phyloP scores from a whole-genome alignment of 2,888 invertebrate species.

The Eucera pruinosa region DNA sequence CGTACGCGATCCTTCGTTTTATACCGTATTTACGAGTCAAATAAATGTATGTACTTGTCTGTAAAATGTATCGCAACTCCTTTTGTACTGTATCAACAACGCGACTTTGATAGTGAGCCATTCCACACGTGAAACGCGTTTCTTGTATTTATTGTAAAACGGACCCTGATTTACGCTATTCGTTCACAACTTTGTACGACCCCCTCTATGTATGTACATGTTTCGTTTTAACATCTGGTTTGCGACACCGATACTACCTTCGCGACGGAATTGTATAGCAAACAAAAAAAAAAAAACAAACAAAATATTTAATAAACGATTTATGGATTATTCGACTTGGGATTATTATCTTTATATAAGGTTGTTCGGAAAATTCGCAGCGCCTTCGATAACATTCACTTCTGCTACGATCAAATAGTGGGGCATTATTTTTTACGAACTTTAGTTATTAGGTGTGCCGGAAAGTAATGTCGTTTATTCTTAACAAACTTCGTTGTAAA shows the following conservation, averaged over 20 bases:
- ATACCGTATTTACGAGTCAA: slow-evolving; percentile 36
- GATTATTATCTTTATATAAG: neutral
- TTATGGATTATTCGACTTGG: slow-evolving; percentile 36
- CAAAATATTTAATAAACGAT: slow-evolving; percentile 59
- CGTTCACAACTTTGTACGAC: slow-evolving; percentile 39
- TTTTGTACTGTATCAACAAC: slow-evolving; percentile 47
- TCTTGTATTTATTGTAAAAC: slow-evolving; percentile 15
- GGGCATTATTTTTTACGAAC: no score
- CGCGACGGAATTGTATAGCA: slow-evolving; percentile 56
- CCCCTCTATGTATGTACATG: slow-evolving; percentile 12
- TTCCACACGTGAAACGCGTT: slow-evolving; percentile 42
- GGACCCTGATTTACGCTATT: slow-evolving; percentile 16
- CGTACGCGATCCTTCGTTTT: slow-evolving; percentile 37
- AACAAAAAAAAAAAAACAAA: slow-evolving; percentile 37
- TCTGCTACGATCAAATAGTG: no score
- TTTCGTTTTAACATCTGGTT: slow-evolving; percentile 42
- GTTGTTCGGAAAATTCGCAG: no score
- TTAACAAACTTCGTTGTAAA: no score
- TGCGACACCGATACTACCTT: slow-evolving; percentile 59
- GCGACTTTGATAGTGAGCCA: slow-evolving; percentile 36
- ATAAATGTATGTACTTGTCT: slow-evolving; percentile 38
- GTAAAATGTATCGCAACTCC: slow-evolving; percentile 38
- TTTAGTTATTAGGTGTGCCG: no score
- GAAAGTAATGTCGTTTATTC: no score
- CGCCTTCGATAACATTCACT: no score